Conservation (phyloP, 2,888 invertebrate genomes). For the Alentia gelatinosa region DNA sequence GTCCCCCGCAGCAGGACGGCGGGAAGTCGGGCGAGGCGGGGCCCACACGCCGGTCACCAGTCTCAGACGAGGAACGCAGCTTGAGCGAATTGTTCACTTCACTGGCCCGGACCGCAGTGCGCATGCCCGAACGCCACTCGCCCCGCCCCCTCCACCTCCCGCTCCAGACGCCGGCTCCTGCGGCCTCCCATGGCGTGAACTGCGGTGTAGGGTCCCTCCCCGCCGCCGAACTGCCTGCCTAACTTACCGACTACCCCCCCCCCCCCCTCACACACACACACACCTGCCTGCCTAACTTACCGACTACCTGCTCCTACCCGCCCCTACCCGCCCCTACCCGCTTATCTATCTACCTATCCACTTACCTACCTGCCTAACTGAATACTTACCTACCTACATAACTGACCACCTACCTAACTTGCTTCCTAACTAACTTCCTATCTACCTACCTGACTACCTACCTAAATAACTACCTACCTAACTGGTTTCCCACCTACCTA, state of each 20-base stretch:
- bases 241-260: background rate
- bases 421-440: background rate
- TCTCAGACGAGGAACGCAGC: background rate
- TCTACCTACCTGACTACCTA: constrained; percentile 1
- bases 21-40: too few species aligned
- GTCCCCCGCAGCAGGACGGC: too few species aligned
- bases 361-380: background rate
- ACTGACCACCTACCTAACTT: too few species aligned
- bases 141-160: background rate
- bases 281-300: too few species aligned
- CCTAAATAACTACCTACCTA: background rate
- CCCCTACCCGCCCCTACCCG: background rate
- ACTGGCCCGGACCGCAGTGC: background rate
- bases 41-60: too few species aligned
- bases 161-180: background rate
- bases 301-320: too few species aligned
- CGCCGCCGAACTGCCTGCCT: too few species aligned
- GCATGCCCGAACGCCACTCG: too few species aligned
- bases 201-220: too few species aligned
- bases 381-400: too few species aligned
- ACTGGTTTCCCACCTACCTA: too few species aligned
- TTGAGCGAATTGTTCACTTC: background rate
- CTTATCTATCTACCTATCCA: constrained; percentile 1
- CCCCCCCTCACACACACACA: background rate
- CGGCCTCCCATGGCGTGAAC: background rate